Evolutionary conservation across 2,113 vertebrate genomes (phyloP).

Genomic region (Columba livia): DNA sequence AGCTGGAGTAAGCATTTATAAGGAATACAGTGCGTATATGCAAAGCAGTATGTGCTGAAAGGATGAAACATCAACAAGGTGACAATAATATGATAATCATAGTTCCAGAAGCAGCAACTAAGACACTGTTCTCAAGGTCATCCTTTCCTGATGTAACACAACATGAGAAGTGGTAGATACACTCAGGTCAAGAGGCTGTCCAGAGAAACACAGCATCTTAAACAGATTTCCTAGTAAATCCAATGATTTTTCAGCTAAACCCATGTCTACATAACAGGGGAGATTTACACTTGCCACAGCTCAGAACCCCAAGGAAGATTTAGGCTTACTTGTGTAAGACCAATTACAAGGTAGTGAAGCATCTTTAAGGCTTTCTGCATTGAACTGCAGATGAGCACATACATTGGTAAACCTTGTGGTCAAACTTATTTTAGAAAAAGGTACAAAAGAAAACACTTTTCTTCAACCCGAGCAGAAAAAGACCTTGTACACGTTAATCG

Average conservation of each 20-base stretch:
- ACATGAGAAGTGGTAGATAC: not conserved
- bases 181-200: not conserved
- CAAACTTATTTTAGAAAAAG: not conserved
- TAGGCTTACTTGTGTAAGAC: not conserved
- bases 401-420: not conserved
- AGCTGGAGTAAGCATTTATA: not conserved
- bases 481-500: not conserved
- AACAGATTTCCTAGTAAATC: not conserved
- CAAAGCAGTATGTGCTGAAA: not conserved
- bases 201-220: not conserved
- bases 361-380: not conserved
- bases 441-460: not conserved
- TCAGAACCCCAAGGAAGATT: not conserved
- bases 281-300: not conserved
- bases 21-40: rapidly evolving
- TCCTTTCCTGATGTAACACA: not conserved
- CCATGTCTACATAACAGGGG: not conserved
- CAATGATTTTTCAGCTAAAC: not conserved
- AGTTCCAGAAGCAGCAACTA: not conserved
- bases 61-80: not conserved
- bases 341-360: not conserved
- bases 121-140: not conserved
- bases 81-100: not conserved
- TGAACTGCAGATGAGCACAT: not conserved
- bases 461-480: not conserved